Evolutionary conservation across 2,888 invertebrate species (phyloP).

Genomic region (Epinotia bilunana): DNA sequence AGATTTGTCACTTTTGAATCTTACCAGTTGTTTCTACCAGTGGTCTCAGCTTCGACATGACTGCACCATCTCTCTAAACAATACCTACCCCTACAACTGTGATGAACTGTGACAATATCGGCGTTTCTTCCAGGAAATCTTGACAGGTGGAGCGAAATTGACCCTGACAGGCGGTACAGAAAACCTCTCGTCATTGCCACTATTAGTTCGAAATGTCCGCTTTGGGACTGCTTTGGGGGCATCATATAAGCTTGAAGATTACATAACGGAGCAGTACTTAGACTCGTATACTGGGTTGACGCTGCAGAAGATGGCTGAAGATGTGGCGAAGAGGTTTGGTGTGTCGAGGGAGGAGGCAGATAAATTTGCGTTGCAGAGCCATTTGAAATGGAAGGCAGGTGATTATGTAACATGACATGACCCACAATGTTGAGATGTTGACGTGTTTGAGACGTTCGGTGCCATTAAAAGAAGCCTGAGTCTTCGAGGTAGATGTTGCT

Average conservation of each 20-base stretch:
- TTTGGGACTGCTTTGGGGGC: slow-evolving; percentile 94
- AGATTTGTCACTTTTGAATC: too few relatives aligned
- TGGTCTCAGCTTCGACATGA: too few relatives aligned
- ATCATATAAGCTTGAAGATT: slow-evolving; percentile 91
- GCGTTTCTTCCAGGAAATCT: slow-evolving; percentile 86
- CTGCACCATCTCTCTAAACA: too few relatives aligned
- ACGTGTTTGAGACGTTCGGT: too few relatives aligned
- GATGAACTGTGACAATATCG: too few relatives aligned
- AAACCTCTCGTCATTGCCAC: slow-evolving; percentile 96
- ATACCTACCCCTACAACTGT: too few relatives aligned
- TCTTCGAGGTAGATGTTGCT: too few relatives aligned
- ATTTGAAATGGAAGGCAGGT: slow-evolving; percentile 93
- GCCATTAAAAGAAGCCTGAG: too few relatives aligned
- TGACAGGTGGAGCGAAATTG: slow-evolving; percentile 91
- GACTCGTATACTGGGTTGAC: slow-evolving; percentile 94
- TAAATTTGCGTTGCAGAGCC: slow-evolving; percentile 91
- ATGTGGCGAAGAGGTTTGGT: slow-evolving; percentile 89
- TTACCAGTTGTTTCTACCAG: too few relatives aligned
- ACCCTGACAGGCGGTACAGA: slow-evolving; percentile 96
- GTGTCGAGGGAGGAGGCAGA: slow-evolving; percentile 91
- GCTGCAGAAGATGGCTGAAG: slow-evolving; percentile 96
- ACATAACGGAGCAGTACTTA: slow-evolving; percentile 71
- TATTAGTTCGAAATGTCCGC: slow-evolving; percentile 91
- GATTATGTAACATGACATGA: slow-evolving; percentile 44
- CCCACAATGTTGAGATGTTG: too few relatives aligned